Evolutionary conservation across 2,888 invertebrate genomes (phyloP), one percentile per base, ranked within the genome.

Genomic region (Amorpha juglandis): DNA sequence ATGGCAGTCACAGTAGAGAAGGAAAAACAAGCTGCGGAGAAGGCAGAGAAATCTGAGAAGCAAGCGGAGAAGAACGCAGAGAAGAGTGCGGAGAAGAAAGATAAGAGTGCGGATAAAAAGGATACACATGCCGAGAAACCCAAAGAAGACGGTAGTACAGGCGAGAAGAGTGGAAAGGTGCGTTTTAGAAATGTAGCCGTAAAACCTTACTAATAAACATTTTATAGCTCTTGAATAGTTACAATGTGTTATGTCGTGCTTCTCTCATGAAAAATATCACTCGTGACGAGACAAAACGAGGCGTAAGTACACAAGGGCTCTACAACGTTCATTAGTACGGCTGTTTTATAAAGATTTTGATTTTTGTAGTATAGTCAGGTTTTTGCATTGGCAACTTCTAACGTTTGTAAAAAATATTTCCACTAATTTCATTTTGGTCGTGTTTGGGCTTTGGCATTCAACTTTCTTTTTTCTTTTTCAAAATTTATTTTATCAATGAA

Each of bases 1-100:
- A 82, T 90, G 77, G 91, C 91, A 1, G 89, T 89, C 6, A 87
- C 88, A 0, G 88, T 89, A 0, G 92, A 92, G 64, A 92, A 91
- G 70, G 92, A 91, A 58, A 91, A 90, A 69, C 84, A 85, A 48
- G 78, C 82, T 0, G 82, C 82, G 4, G 88, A 90, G 21, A 21
- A 71, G 62, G 62, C 33, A 11, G 69, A 68, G 21, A 70, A 62
- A 58, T 70, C 67, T 38, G 73, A 74, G n/a, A 70, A 66, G 55
- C 69, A 77, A 27, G 70, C 73, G 63, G 69, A 72, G 69, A 71
- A 74, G 71, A 64, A 51, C 11, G 63, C 69, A 69, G 69, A 69
- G 69, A 70, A 71, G 63, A 58, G 66, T 27, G 35, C 55, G 7
- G 63, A 68, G 62, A 50, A 38, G 50, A 48, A 67, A 63, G 76